Conservation (phyloP, 2,888 invertebrate species). For the Abscondita cerata region DNA sequence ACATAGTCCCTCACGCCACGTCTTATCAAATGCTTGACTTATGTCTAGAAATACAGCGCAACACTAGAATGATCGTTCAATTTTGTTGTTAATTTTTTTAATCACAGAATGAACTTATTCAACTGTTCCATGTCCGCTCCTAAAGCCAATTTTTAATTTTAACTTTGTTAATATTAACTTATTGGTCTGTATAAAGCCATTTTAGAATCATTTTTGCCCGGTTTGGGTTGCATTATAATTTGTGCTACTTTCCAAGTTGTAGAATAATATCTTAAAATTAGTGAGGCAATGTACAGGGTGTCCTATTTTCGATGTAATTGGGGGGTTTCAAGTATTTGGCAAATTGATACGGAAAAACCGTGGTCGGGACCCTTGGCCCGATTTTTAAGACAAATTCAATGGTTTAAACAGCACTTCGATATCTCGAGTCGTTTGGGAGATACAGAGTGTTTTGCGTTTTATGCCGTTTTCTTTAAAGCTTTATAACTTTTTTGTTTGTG, state of each 20-base stretch:
- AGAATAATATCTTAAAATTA: background rate
- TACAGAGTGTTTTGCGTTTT: too few species aligned
- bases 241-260: background rate
- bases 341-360: too few species aligned
- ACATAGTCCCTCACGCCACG: too few species aligned
- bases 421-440: too few species aligned
- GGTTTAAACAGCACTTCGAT: too few species aligned
- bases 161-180: constrained; percentile 7
- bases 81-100: constrained; percentile 5
- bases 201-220: background rate
- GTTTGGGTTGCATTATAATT: background rate
- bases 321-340: too few species aligned
- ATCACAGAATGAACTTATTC: constrained; percentile 12
- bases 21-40: constrained; percentile 12
- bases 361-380: too few species aligned
- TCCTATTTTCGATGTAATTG: too few species aligned
- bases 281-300: background rate
- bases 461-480: too few species aligned
- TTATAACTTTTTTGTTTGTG: too few species aligned
- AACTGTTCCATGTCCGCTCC: constrained; percentile 3
- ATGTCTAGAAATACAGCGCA: constrained; percentile 7
- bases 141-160: constrained; percentile 1
- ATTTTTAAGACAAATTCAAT: too few species aligned
- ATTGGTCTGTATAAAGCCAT: constrained; percentile 2
- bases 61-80: constrained; percentile 5